phyloP scores from a whole-genome alignment of 2,888 invertebrate genomes.

The Trachelus stipa region DNA sequence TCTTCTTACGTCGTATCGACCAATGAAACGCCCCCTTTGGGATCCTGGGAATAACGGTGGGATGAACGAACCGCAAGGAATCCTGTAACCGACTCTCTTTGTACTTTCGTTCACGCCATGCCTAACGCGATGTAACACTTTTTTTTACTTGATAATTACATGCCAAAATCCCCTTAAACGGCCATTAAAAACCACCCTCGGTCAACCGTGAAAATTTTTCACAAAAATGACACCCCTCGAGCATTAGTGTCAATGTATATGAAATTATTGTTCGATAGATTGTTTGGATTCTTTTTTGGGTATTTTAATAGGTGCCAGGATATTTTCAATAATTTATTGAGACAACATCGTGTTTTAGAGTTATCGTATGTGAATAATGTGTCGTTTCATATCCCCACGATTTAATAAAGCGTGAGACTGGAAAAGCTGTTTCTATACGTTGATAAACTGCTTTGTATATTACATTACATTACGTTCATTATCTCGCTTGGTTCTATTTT shows the following conservation, averaged over 20 bases:
- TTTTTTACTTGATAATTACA: conserved; percentile 52
- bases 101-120: conserved; percentile 32
- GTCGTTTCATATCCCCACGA: conserved; percentile 6
- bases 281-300: not conserved
- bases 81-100: conserved; percentile 57
- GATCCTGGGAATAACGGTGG: conserved; percentile 17
- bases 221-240: conserved; percentile 42
- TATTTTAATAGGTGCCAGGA: not conserved
- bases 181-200: conserved; percentile 57
- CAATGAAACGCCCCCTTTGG: conserved; percentile 21
- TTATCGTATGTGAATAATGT: conserved; percentile 14
- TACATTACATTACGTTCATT: conserved; percentile 38
- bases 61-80: conserved; percentile 40
- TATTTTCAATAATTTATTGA: not conserved
- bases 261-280: not conserved
- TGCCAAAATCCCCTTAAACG: conserved; percentile 63
- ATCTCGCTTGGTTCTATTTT: conserved; percentile 21
- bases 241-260: not conserved
- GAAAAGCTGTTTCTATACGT: conserved; percentile 33
- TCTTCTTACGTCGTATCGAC: conserved; percentile 17
- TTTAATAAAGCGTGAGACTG: conserved; percentile 39
- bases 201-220: conserved; percentile 35
- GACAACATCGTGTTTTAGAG: not conserved
- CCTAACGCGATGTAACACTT: conserved; percentile 21
- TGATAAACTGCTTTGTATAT: conserved; percentile 34